Evolutionary conservation across 1,140 invertebrate genomes (phyloP).

Genomic region (Brachionus paranguensis): DNA sequence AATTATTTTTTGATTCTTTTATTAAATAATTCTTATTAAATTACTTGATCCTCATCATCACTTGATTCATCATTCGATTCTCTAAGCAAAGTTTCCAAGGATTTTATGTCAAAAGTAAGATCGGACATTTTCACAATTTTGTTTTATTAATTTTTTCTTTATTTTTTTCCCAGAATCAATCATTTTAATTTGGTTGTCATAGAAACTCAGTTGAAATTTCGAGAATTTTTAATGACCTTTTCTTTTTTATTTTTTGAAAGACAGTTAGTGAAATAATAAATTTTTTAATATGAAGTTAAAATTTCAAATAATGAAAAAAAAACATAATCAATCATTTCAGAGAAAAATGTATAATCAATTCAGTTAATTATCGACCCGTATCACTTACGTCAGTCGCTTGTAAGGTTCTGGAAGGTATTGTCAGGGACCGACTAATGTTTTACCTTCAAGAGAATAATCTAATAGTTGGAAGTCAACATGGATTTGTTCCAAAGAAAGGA

Average conservation of each 20-base stretch:
- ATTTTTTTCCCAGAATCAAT: not conserved
- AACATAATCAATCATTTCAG: too few species aligned
- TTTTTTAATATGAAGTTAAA: too few species aligned
- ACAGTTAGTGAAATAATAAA: too few species aligned
- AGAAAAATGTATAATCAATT: too few species aligned
- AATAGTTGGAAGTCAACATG: too few species aligned
- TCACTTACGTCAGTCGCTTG: too few species aligned
- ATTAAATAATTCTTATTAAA: not conserved
- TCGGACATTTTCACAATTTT: not conserved
- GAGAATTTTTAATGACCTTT: not conserved
- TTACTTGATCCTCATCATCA: conserved; percentile 18
- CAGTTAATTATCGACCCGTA: too few species aligned
- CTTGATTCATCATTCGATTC: not conserved
- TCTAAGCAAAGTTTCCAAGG: not conserved
- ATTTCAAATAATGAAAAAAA: too few species aligned
- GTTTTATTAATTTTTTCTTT: not conserved
- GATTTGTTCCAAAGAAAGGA: too few species aligned
- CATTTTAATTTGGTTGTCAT: not conserved
- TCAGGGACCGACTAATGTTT: too few species aligned
- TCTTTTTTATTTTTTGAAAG: not conserved
- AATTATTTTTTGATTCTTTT: not conserved
- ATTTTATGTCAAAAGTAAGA: not conserved
- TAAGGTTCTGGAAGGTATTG: too few species aligned
- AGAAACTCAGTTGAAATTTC: not conserved
- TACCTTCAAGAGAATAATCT: too few species aligned